These are phyloP conservation scores for Agapornis roseicollis DNA, from an alignment of 2,113 vertebrate species.

Conservation along the genomic window DNA sequence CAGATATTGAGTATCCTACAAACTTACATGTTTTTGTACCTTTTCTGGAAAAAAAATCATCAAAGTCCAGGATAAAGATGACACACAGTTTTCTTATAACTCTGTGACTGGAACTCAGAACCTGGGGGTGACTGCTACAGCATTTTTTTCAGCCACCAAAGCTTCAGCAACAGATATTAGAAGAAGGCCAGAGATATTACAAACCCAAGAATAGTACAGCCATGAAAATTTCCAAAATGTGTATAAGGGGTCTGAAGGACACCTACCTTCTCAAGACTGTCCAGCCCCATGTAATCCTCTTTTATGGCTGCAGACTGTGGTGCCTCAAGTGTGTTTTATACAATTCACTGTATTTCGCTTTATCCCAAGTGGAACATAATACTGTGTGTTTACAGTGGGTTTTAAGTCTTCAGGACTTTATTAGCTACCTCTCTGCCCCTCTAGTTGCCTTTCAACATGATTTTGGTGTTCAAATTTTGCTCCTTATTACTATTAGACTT, in stretches of 20 bases:
- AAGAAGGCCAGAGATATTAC: neutral
- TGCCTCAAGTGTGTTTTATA: neutral
- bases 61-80: neutral
- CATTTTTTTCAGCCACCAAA: neutral
- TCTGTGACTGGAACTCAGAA: neutral
- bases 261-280: neutral
- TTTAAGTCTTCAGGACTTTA: neutral
- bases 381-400: neutral
- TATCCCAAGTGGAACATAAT: neutral
- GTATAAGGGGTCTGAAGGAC: neutral
- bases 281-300: neutral
- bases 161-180: neutral
- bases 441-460: neutral
- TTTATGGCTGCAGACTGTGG: neutral
- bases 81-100: neutral
- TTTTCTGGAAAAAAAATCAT: neutral
- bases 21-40: neutral
- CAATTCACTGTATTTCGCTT: neutral
- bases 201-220: neutral
- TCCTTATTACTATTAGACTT: neutral
- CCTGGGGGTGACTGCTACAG: accelerated
- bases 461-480: neutral
- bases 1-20: neutral
- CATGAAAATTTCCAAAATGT: neutral
- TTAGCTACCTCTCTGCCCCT: neutral